These are phyloP conservation scores for Mastomys natalensis DNA, from an alignment of 2,113 vertebrate genomes.

Conservation along the genomic window DNA sequence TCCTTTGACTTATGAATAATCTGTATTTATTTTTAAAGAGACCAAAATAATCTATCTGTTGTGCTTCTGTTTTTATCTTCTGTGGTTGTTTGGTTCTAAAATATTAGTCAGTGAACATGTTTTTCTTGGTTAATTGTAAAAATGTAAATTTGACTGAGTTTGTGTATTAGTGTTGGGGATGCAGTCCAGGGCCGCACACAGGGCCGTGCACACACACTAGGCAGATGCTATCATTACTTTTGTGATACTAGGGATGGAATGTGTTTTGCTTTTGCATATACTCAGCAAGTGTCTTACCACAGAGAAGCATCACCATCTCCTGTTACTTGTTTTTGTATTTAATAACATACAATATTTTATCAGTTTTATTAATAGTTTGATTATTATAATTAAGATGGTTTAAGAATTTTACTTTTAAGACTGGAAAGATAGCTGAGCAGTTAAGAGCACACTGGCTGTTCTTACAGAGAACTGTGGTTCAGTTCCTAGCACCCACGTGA, in stretches of 20 bases:
- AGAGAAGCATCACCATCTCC: not conserved
- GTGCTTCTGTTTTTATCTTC: slow-evolving; percentile 51
- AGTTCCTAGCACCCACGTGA: not conserved
- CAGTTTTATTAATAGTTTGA: not conserved
- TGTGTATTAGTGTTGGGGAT: not conserved
- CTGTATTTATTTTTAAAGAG: slow-evolving; percentile 54
- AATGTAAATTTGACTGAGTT: slow-evolving; percentile 55
- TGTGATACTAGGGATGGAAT: not conserved
- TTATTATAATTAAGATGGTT: not conserved
- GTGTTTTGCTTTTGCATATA: not conserved
- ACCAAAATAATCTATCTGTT: slow-evolving; percentile 8
- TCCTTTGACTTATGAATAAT: slow-evolving; percentile 13
- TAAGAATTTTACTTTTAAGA: not conserved
- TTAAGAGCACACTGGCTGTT: not conserved
- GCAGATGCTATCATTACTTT: not conserved
- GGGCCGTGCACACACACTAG: not conserved
- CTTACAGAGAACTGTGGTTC: not conserved
- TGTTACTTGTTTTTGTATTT: not conserved
- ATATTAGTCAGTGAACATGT: not conserved
- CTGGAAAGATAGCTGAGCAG: not conserved
- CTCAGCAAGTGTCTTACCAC: not conserved
- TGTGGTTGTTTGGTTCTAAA: not conserved
- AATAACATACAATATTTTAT: not conserved
- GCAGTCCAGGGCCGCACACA: not conserved
- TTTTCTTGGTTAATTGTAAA: slow-evolving; percentile 39